Evolutionary conservation across 2,888 invertebrate species (phyloP), one percentile per base, ranked within the genome.

Genomic region (Lumbricus terrestris): DNA sequence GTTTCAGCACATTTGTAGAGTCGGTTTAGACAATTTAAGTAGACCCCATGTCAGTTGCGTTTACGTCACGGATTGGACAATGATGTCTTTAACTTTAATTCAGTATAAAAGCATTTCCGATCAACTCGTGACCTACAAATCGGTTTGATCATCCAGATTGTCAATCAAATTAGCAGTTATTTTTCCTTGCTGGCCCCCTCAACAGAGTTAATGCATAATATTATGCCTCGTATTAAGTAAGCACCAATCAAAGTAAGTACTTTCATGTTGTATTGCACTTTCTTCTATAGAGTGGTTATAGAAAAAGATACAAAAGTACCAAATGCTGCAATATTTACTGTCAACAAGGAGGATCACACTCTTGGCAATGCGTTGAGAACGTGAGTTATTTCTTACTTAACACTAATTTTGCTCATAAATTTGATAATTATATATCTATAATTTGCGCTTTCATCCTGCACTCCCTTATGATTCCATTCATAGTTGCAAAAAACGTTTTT

Each of bases 331-430:
- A 97, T 99, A 94, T 99, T 99, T 95, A 99, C 99, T 0, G 97
- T 99, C 34, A 99, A 99, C 94, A 99, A 99, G 95, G 99, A 99
- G 95, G 99, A 99, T 95, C 99, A 99, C 94, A 99, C 99, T 0
- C 96, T 99, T 40, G 99, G 99, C 94, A 99, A 99, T 95, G 97
- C 99, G 97, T 98, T 99, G 90, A 97, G 98, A 95, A 98, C 98
- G 99, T 99, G 96, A 96, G 97, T 96, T 88, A 42, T 82, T 82
- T 54, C 37, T 40, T 29, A 1, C 23, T 38, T 69, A 69, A 29
- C 29, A 54, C 4, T 54, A 3, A 18, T 54, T 54, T 23, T 29
- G 54, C 29, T 29, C 29, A 29, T 54, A 54, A 54, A 54, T 54
- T 54, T 54, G 6, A 23, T 54, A 54, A n/a, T 69, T 29, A 69